Percentiles rank a stretch among this genome's conserved stretches.
Evolutionary conservation across 2,888 invertebrate genomes (phyloP).

Genomic region (Dasysyrphus tricinctus): DNA sequence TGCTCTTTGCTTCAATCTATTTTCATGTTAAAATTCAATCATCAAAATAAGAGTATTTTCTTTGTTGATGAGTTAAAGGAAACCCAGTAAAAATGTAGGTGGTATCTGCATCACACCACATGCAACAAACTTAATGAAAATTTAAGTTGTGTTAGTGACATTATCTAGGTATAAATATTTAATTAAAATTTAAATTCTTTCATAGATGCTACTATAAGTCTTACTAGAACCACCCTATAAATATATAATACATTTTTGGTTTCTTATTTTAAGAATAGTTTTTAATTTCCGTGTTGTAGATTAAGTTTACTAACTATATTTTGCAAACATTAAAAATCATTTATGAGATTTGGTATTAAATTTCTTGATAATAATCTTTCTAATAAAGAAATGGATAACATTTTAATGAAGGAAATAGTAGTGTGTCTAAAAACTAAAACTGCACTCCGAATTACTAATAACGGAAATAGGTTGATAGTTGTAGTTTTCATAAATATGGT

Average conservation of each 20-base stretch:
- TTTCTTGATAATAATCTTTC: background rate
- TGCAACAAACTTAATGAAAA: too few relatives aligned
- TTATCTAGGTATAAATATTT: too few relatives aligned
- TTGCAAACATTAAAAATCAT: background rate
- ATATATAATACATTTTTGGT: background rate
- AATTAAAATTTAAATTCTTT: too few relatives aligned
- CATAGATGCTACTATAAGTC: too few relatives aligned
- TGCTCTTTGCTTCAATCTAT: too few relatives aligned
- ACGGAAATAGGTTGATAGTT: background rate
- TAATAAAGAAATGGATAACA: background rate
- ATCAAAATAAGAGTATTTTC: too few relatives aligned
- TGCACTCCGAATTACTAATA: background rate
- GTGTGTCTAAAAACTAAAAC: background rate
- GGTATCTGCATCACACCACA: too few relatives aligned
- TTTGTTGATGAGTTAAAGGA: too few relatives aligned
- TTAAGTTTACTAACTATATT: background rate
- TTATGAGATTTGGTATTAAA: background rate
- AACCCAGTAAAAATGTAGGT: too few relatives aligned
- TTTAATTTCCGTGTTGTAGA: constrained; percentile 4
- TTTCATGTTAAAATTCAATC: too few relatives aligned
- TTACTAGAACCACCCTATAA: background rate
- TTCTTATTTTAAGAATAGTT: background rate
- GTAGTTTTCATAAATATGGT: background rate
- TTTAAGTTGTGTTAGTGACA: too few relatives aligned
- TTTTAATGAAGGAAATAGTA: background rate